Percentiles rank a stretch among this genome's conserved stretches.
phyloP scores from a whole-genome alignment of 2,113 vertebrate species.

The Pterophyllum scalare region DNA sequence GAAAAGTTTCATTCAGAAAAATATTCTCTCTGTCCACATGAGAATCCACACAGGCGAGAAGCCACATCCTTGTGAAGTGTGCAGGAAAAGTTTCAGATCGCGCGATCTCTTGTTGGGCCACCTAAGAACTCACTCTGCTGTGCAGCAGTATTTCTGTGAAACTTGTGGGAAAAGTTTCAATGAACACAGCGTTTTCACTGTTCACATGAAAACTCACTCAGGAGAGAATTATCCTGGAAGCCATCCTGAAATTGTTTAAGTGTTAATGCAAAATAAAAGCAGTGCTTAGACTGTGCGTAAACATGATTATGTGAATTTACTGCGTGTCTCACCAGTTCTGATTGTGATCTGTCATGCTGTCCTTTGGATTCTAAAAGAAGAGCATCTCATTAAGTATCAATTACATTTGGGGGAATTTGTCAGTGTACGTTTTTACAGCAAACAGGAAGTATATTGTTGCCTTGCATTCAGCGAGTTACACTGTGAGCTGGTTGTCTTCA shows the following conservation, averaged over 20 bases:
- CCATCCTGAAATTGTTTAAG: neutral
- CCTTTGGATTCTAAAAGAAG: neutral
- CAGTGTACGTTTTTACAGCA: neutral
- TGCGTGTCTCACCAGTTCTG: too few relatives aligned
- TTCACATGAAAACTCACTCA: neutral
- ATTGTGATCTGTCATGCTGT: neutral
- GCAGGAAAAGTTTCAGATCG: neutral
- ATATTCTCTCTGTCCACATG: neutral
- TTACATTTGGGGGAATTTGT: neutral
- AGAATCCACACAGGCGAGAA: neutral
- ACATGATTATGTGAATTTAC: neutral
- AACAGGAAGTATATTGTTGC: neutral
- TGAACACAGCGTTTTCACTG: neutral
- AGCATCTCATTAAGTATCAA: neutral
- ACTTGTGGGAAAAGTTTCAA: neutral
- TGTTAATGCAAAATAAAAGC: neutral
- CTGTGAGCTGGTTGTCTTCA: neutral
- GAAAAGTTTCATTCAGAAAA: neutral
- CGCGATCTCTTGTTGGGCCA: neutral
- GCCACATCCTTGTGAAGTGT: neutral
- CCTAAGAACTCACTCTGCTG: neutral
- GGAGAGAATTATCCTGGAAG: neutral
- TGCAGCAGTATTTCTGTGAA: neutral
- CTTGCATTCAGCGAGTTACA: too few relatives aligned
- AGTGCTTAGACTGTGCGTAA: neutral